Percentiles rank a stretch among this genome's conserved stretches.
Conservation (phyloP, 2,797 vertebrate genomes). For the Malurus splendens region DNA sequence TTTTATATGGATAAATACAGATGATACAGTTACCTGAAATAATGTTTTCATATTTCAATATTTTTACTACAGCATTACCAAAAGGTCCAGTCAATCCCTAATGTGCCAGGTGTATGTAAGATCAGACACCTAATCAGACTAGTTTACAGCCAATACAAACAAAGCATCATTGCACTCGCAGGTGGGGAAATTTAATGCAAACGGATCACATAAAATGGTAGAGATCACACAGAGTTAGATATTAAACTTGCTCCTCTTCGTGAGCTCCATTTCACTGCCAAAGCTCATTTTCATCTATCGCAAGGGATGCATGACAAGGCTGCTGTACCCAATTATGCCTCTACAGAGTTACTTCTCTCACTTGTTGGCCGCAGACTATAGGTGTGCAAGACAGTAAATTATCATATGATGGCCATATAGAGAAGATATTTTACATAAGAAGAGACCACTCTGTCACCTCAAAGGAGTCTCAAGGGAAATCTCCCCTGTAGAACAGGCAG, state of each 20-base stretch:
- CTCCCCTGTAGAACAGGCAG: neutral
- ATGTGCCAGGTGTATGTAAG: neutral
- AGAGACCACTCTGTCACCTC: neutral
- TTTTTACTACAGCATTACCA: neutral
- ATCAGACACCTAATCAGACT: neutral
- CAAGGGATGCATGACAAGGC: neutral
- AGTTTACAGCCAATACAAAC: neutral
- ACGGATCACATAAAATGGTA: neutral
- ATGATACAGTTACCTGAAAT: neutral
- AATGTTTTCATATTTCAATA: neutral
- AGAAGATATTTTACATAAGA: neutral
- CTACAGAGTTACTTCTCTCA: neutral
- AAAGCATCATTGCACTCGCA: neutral
- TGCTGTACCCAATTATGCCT: neutral
- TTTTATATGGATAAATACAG: neutral
- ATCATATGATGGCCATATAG: neutral
- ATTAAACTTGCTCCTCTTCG: neutral
- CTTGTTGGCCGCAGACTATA: neutral
- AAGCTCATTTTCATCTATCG: neutral
- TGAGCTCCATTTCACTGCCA: neutral
- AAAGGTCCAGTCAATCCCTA: neutral
- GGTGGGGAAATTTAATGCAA: neutral
- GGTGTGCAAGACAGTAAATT: neutral
- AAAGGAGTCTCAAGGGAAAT: neutral
- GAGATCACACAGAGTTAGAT: neutral